These are phyloP conservation scores for Dolichomitus sp. DNA, from an alignment of 2,888 invertebrate genomes.

Conservation along the genomic window DNA sequence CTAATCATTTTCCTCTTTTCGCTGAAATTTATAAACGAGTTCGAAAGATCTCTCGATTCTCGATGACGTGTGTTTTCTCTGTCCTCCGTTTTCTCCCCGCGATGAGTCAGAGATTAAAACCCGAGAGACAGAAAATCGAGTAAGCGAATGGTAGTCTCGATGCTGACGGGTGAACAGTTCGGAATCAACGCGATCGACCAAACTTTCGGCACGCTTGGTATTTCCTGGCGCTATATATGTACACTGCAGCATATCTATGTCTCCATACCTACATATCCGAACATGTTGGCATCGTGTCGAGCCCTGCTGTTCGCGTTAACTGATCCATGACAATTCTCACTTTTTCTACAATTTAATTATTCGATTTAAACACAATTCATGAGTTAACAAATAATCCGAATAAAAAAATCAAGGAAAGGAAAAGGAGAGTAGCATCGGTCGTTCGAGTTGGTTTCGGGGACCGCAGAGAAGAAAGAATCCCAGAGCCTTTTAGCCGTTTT, in stretches of 20 bases:
- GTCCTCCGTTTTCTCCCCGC: background rate
- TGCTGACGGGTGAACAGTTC: slow-evolving; percentile 12
- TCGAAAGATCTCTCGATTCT: slow-evolving; percentile 16
- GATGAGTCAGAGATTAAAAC: slow-evolving; percentile 60
- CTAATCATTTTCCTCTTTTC: background rate
- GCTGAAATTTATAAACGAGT: background rate
- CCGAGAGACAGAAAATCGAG: slow-evolving; percentile 2
- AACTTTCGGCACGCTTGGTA: slow-evolving; percentile 54
- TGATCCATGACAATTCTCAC: slow-evolving; percentile 29
- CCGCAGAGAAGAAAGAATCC: slow-evolving; percentile 71
- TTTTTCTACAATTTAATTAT: slow-evolving; percentile 1
- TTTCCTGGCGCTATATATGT: slow-evolving; percentile 42
- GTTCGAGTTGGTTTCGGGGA: background rate
- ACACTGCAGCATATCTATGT: background rate
- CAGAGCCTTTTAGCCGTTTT: slow-evolving; percentile 82
- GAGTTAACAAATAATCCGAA: background rate
- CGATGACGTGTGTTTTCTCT: slow-evolving; percentile 41
- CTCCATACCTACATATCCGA: background rate
- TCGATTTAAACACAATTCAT: background rate
- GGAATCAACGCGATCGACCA: slow-evolving; percentile 53
- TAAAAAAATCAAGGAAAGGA: slow-evolving; percentile 2
- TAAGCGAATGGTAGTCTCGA: background rate
- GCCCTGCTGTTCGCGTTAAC: background rate
- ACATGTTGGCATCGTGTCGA: background rate
- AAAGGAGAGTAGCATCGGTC: slow-evolving; percentile 9